A percentile compares a stretch with the other conserved stretches of the same genome.
Evolutionary conservation across 2,888 invertebrate species (phyloP).

Genomic region (Mimas tiliae): DNA sequence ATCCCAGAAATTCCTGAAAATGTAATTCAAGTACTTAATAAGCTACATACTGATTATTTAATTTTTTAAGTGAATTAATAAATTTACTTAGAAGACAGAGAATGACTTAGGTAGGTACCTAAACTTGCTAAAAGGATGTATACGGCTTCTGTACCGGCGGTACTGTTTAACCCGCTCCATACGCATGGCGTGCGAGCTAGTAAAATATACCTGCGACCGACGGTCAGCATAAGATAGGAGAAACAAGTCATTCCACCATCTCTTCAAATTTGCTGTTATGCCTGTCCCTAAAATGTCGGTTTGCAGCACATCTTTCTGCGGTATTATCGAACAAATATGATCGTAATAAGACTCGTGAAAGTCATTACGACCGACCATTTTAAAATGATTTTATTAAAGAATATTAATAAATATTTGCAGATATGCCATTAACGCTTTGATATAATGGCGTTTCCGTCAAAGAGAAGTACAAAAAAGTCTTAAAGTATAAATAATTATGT

Average conservation of each 20-base stretch:
- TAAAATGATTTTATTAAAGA: not conserved
- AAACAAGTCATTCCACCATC: conserved; percentile 54
- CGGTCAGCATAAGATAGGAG: conserved; percentile 47
- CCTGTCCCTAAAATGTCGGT: conserved; percentile 43
- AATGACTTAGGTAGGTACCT: conserved; percentile 6
- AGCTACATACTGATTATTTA: not conserved
- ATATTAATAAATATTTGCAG: not conserved
- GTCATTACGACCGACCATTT: conserved; percentile 10
- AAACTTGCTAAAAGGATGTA: conserved; percentile 30
- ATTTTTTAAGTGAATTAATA: not conserved
- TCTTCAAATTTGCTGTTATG: conserved; percentile 33
- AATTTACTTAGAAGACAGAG: not conserved
- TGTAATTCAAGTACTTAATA: not conserved
- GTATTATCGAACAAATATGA: conserved; percentile 45
- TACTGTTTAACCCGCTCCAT: conserved; percentile 32
- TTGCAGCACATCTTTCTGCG: conserved; percentile 48
- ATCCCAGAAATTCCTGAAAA: conserved; percentile 50
- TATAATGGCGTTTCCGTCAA: too few species aligned
- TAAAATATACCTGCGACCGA: conserved; percentile 37
- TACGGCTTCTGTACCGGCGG: conserved; percentile 23
- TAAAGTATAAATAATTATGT: too few species aligned
- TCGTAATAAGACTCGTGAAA: conserved; percentile 47
- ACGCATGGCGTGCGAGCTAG: conserved; percentile 28
- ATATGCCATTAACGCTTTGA: too few species aligned
- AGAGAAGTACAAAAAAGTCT: too few species aligned